These are phyloP conservation scores for Callaeas wilsoni DNA, from an alignment of 2,113 vertebrate genomes.

Conservation along the genomic window DNA sequence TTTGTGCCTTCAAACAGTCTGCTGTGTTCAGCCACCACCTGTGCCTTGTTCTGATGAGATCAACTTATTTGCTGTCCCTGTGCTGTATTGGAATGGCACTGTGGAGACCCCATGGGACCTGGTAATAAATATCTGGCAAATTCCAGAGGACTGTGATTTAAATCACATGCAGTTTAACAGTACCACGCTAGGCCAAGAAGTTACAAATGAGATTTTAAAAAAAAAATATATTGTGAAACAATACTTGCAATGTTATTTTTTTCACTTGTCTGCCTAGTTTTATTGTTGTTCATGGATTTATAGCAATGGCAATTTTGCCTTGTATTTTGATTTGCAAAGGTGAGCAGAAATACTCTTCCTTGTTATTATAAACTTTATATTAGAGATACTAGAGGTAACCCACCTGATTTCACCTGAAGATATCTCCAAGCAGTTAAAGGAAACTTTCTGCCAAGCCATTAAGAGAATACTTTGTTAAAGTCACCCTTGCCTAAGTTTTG, in stretches of 20 bases:
- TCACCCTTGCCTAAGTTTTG: background rate
- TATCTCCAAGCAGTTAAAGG: background rate
- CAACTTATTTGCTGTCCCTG: background rate
- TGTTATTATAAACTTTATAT: background rate
- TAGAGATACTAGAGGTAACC: background rate
- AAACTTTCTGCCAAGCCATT: background rate
- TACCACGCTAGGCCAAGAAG: background rate
- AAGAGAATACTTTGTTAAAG: background rate
- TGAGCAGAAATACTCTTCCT: background rate
- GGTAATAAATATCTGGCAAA: background rate
- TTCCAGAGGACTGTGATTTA: background rate
- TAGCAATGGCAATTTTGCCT: background rate
- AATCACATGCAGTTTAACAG: accelerated
- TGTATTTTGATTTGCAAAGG: background rate
- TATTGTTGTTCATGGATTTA: background rate
- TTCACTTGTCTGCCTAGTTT: background rate
- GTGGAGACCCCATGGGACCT: accelerated
- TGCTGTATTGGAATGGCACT: accelerated
- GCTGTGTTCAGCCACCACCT: background rate
- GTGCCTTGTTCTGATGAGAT: background rate
- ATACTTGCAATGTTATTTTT: background rate
- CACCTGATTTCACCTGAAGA: background rate
- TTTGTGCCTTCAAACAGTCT: background rate
- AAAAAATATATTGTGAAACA: background rate
- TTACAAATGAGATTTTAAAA: background rate